A percentile compares a stretch with the other conserved stretches of the same genome.
Conservation (phyloP, 1,140 invertebrate genomes). For the Drosophila mojavensis region DNA sequence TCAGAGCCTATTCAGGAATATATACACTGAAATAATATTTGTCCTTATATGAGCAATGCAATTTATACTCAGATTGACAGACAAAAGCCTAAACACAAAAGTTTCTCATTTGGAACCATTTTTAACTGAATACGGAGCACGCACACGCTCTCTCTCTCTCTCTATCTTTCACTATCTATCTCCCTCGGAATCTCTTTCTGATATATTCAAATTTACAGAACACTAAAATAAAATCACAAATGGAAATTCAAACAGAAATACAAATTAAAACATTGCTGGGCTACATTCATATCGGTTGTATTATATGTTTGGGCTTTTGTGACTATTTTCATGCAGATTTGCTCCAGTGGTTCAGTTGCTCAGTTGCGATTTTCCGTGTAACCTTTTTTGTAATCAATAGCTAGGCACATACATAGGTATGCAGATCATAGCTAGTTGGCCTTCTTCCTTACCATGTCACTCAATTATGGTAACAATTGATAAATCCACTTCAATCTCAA, state of each 20-base stretch:
- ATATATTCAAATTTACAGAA: constrained; percentile 62
- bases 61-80: constrained; percentile 43
- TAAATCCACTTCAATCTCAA: constrained; percentile 74
- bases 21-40: constrained; percentile 58
- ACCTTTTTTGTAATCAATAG: constrained; percentile 82
- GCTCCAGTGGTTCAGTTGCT: constrained; percentile 4
- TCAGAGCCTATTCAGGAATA: constrained; percentile 6
- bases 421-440: constrained; percentile 38
- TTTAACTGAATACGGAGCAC: constrained; percentile 68
- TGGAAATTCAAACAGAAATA: constrained; percentile 51
- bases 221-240: constrained; percentile 42
- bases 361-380: constrained; percentile 58
- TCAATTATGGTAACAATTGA: constrained; percentile 82
- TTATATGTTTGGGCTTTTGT: constrained; percentile 66
- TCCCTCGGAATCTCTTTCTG: too few species aligned
- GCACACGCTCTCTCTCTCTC: not conserved
- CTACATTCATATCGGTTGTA: constrained; percentile 28
- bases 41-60: constrained; percentile 52
- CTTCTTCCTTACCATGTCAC: constrained; percentile 66
- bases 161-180: too few species aligned
- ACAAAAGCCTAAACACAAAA: constrained; percentile 56
- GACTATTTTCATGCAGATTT: constrained; percentile 80
- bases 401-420: constrained; percentile 32
- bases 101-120: constrained; percentile 55
- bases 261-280: constrained; percentile 35